Percentiles rank a stretch among this genome's conserved stretches.
These are phyloP conservation scores for Eucera pruinosa DNA, from an alignment of 2,888 invertebrate species.

Conservation along the genomic window DNA sequence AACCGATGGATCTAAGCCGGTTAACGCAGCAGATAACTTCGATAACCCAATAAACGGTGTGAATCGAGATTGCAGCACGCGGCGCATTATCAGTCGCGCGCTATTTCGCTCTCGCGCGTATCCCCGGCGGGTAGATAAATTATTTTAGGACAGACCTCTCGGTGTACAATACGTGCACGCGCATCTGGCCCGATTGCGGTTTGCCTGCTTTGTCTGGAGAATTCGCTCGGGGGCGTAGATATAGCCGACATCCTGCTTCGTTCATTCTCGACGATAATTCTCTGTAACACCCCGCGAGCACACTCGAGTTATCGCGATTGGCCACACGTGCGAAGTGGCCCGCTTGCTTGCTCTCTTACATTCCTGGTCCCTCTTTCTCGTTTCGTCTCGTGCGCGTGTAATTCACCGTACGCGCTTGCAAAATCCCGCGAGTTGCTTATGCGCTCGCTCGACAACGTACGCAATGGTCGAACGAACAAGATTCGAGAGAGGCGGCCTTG, in stretches of 20 bases:
- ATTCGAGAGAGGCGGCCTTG: slow-evolving; percentile 14
- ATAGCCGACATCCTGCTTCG: slow-evolving; percentile 75
- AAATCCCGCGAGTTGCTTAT: slow-evolving; percentile 20
- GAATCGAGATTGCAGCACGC: slow-evolving; percentile 57
- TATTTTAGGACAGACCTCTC: slow-evolving; percentile 66
- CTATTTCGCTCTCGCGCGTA: slow-evolving; percentile 23
- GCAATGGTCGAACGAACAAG: slow-evolving; percentile 24
- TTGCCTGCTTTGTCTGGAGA: slow-evolving; percentile 73
- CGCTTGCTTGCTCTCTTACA: slow-evolving; percentile 39
- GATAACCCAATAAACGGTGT: slow-evolving; percentile 64
- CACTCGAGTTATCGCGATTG: slow-evolving; percentile 71
- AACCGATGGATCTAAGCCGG: slow-evolving; percentile 2
- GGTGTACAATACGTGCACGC: slow-evolving; percentile 63
- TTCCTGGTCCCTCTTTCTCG: too few species aligned
- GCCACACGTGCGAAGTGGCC: slow-evolving; percentile 70
- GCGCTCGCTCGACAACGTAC: slow-evolving; percentile 23
- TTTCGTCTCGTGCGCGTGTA: slow-evolving; percentile 2
- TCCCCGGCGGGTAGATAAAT: slow-evolving; percentile 64
- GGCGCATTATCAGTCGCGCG: slow-evolving; percentile 58
- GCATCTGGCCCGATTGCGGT: slow-evolving; percentile 72
- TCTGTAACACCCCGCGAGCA: slow-evolving; percentile 64
- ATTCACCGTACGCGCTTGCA: slow-evolving; percentile 21
- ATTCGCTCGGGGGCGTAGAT: slow-evolving; percentile 75
- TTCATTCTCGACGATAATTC: slow-evolving; percentile 72
- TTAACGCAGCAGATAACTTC: slow-evolving; percentile 56